These are phyloP conservation scores for Buathra laborator DNA, from an alignment of 2,888 invertebrate genomes.

Conservation along the genomic window DNA sequence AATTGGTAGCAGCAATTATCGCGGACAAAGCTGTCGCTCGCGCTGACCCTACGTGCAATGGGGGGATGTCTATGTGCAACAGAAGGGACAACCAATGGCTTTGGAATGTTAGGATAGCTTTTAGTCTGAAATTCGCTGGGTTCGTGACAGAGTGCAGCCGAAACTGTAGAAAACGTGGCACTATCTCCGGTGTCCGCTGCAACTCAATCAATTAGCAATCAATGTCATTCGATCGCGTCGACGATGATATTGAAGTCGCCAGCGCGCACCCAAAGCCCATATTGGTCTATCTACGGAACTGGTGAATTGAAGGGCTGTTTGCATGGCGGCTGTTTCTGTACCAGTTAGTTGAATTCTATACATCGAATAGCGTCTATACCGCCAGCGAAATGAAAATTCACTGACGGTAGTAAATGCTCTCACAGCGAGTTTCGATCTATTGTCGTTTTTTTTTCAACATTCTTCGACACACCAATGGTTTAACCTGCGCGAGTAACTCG, in stretches of 20 bases:
- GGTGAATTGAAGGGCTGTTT: conserved; percentile 48
- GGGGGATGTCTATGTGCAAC: not conserved
- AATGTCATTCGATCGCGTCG: conserved; percentile 54
- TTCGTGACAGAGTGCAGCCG: not conserved
- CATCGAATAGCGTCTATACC: conserved; percentile 8
- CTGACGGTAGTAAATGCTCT: too few relatives aligned
- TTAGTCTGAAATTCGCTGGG: not conserved
- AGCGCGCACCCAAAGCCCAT: too few relatives aligned
- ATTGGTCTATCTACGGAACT: conserved; percentile 15
- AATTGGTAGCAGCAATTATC: conserved; percentile 9
- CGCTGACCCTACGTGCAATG: not conserved
- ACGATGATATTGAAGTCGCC: conserved; percentile 29
- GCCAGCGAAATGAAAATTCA: too few relatives aligned
- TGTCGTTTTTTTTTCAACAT: too few relatives aligned
- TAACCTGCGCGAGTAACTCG: too few relatives aligned
- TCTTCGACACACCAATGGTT: too few relatives aligned
- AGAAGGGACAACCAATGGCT: not conserved
- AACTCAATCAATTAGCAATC: conserved; percentile 68
- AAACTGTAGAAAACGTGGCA: not conserved
- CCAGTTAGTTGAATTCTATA: conserved; percentile 49
- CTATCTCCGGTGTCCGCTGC: not conserved
- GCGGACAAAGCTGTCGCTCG: not conserved
- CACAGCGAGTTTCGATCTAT: too few relatives aligned
- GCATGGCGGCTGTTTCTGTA: conserved; percentile 21
- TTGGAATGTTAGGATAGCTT: not conserved